Evolutionary conservation across 2,888 invertebrate genomes (phyloP).

Genomic region (Drosophila prostipennis): DNA sequence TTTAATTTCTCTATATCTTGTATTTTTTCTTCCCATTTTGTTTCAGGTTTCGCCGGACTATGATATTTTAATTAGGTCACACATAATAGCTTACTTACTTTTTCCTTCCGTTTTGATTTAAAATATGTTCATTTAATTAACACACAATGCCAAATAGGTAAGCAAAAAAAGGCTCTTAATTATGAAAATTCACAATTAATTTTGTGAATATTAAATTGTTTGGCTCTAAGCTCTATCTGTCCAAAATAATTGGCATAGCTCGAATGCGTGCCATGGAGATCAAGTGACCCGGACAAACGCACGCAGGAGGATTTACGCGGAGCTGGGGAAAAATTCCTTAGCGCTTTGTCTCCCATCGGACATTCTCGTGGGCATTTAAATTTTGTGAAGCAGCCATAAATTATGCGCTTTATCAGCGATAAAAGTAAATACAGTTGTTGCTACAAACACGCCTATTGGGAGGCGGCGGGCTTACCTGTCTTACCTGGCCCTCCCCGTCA

Average conservation of each 20-base stretch:
- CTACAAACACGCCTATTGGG: conserved; percentile 79
- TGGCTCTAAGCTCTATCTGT: conserved; percentile 10
- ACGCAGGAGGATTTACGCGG: conserved; percentile 11
- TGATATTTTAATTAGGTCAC: conserved; percentile 20
- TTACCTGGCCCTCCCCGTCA: not conserved
- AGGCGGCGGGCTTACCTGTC: conserved; percentile 23
- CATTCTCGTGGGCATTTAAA: conserved; percentile 79
- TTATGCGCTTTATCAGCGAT: conserved; percentile 81
- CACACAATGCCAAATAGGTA: conserved; percentile 4
- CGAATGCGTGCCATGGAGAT: conserved; percentile 22
- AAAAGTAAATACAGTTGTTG: conserved; percentile 80
- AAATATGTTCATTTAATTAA: conserved; percentile 13
- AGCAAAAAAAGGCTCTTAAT: conserved; percentile 34
- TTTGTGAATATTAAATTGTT: conserved; percentile 43
- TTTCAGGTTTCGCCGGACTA: not conserved
- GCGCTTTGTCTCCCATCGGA: conserved; percentile 44
- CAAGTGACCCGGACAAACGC: conserved; percentile 34
- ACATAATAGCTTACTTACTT: conserved; percentile 1
- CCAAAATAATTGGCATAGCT: conserved; percentile 47
- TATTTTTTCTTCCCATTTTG: not conserved
- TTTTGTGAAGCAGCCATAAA: conserved; percentile 78
- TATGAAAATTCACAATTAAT: conserved; percentile 52
- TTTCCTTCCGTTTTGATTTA: not conserved
- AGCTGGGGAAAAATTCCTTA: conserved; percentile 33
- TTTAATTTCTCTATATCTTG: not conserved